These are phyloP conservation scores for Trachelus troglodyta DNA, from an alignment of 2,888 invertebrate species.

Conservation along the genomic window DNA sequence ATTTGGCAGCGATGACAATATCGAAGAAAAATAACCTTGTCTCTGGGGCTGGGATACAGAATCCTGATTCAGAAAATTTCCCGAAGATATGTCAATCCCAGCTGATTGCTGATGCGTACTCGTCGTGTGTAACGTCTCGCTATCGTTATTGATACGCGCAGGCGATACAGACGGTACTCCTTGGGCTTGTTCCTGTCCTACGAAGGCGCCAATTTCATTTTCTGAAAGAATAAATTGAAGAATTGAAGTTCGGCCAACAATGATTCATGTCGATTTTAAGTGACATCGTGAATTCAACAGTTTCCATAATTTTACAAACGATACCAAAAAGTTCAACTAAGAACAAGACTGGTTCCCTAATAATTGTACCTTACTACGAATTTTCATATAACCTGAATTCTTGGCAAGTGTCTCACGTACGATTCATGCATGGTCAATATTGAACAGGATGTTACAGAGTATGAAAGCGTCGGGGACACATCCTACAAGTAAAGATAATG, in stretches of 20 bases:
- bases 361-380: neutral
- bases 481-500: conserved; percentile 29
- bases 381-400: conserved; percentile 1
- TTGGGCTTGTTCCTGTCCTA: conserved; percentile 44
- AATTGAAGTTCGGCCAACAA: neutral
- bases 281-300: neutral
- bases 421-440: conserved; percentile 56
- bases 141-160: neutral
- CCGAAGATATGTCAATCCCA: conserved; percentile 10
- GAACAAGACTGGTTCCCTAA: neutral
- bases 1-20: conserved; percentile 59
- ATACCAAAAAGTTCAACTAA: neutral
- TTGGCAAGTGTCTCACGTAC: conserved; percentile 17
- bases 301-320: neutral
- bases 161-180: neutral
- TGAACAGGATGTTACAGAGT: conserved; percentile 54
- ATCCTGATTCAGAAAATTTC: conserved; percentile 13
- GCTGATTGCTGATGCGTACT: conserved; percentile 8
- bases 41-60: conserved; percentile 15
- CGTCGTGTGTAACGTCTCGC: neutral
- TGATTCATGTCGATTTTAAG: neutral
- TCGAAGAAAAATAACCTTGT: conserved; percentile 58
- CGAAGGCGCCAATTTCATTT: conserved; percentile 49
- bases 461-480: conserved; percentile 17
- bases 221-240: conserved; percentile 31